Evolutionary conservation across 2,888 invertebrate species (phyloP).

Genomic region (Ectemnius continuus): DNA sequence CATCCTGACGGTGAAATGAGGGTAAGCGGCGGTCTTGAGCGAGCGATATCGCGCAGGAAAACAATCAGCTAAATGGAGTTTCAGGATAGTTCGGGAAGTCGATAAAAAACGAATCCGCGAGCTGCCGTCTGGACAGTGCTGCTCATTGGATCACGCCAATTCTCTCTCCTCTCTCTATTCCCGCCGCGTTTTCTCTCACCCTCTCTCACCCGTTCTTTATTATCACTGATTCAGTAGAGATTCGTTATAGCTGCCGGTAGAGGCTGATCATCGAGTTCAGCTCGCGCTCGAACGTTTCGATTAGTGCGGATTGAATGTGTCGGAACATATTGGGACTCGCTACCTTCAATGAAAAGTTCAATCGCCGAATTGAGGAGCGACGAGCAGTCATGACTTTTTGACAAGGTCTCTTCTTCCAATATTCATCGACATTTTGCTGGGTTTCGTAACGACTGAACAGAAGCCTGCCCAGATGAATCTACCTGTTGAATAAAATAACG

Average conservation of each 20-base stretch:
- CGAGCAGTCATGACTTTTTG: no score
- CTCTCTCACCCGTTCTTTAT: constrained; percentile 30
- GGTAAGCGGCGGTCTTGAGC: constrained; percentile 10
- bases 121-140: constrained; percentile 22
- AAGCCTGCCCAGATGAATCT: no score
- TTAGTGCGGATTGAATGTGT: no score
- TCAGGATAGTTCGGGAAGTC: constrained; percentile 32
- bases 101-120: constrained; percentile 42
- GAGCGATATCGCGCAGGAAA: constrained; percentile 34
- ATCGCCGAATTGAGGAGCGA: no score
- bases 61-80: constrained; percentile 39
- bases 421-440: no score
- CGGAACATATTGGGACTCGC: no score
- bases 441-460: no score
- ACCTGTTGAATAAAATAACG: no score
- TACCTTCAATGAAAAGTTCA: no score
- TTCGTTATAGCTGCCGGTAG: constrained; percentile 34
- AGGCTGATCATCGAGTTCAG: no score
- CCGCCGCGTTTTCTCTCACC: constrained; percentile 16
- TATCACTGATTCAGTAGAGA: constrained; percentile 39
- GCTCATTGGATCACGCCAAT: constrained; percentile 41
- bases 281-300: no score
- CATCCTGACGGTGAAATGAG: neutral
- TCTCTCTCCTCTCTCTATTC: constrained; percentile 13
- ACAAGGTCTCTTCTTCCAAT: no score